Base-by-base conservation (phyloP, 2,113 vertebrate species). In the Megaceryle maxima region DNA sequence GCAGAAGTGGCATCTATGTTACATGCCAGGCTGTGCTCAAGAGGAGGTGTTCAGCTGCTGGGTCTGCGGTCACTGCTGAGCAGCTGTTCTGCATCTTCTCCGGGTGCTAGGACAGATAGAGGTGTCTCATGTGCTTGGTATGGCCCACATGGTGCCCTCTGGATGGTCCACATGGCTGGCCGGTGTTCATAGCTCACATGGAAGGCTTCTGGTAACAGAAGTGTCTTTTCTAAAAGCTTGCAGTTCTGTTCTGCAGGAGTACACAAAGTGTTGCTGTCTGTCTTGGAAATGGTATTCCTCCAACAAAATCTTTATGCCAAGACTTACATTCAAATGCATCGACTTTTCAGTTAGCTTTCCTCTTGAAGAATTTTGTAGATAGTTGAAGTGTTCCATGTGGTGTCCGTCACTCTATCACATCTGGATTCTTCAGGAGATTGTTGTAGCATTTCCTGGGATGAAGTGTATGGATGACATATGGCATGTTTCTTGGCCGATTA, bases 1-100 rank as follows among this genome's bases (percentile, higher is more conserved):
- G 73, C 29, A 35, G 11, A 31, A 75, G 46, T 31, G 39, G 7
- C 16, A 8, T 35, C 24, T 44, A 0, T 24, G 43, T 44, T 2
- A 9, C 62, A 5, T 56, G 69, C 51, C 21, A 29, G 73, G 1
- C 73, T 43, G 26, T 28, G 59, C 56, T 77, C 0, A 10, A 22
- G 80, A 53, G 59, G 57, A 77, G 86, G 26, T 43, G 39, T 94
- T 81, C 26, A 64, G 88, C 92, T 25, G 69, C 35, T 7, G 0
- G 11, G n/a, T 41, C 44, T 88, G 56, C 0, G 0, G 8, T 78
- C 11, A 1, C 44, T 43, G 25, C 62, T 11, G 69, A 78, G 62
- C 89, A 72, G 91, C 69, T 78, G 83, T 37, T 84, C 15, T 33
- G 21, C 0, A 0, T 81, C 86, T 78, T 73, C 22, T 84, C 43